These are phyloP conservation scores for Noctilio leporinus DNA, from an alignment of 2,113 vertebrate genomes.

Conservation along the genomic window DNA sequence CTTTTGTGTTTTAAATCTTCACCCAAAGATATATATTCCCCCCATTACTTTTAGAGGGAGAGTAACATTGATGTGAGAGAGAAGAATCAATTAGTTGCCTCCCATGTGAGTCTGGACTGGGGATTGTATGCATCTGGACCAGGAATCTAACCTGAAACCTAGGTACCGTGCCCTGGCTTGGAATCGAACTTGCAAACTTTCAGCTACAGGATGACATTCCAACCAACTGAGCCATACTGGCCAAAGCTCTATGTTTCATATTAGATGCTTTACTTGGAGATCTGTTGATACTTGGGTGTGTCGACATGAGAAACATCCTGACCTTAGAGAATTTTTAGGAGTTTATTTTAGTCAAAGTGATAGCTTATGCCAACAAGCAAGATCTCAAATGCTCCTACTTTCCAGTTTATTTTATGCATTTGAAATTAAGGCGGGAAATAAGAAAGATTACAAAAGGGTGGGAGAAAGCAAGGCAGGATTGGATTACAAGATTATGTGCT, in stretches of 20 bases:
- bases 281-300: not conserved
- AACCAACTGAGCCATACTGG: too few relatives aligned
- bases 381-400: not conserved
- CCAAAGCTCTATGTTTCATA: not conserved
- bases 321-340: not conserved
- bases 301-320: not conserved
- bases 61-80: too few relatives aligned
- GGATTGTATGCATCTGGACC: too few relatives aligned
- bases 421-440: not conserved
- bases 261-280: not conserved
- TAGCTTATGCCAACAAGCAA: not conserved
- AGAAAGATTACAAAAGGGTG: not conserved
- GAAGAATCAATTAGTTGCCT: too few relatives aligned
- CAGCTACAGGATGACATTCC: too few relatives aligned
- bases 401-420: not conserved
- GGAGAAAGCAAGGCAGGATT: not conserved
- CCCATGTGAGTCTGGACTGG: too few relatives aligned
- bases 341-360: not conserved
- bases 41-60: too few relatives aligned
- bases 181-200: too few relatives aligned
- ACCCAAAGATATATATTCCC: too few relatives aligned
- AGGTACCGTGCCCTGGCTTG: too few relatives aligned
- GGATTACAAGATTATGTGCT: not conserved
- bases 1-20: not conserved
- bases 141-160: too few relatives aligned